Evolutionary conservation across 35 echinoderm and acorn worm genomes (phyloP).

Genomic region (Lytechinus pictus): DNA sequence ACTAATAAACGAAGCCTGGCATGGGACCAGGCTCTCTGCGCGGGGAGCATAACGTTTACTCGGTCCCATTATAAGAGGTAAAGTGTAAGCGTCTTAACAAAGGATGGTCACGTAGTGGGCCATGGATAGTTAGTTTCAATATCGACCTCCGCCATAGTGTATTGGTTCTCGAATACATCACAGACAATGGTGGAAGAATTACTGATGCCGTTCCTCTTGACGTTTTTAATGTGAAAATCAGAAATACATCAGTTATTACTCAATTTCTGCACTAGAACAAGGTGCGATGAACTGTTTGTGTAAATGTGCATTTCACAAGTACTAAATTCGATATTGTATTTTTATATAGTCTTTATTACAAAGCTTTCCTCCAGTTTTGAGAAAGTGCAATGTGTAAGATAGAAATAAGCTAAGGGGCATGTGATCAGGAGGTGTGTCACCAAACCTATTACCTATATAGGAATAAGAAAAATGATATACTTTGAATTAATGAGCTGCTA

Average conservation of each 20-base stretch:
- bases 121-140: background rate
- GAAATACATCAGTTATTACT: constrained; percentile 5
- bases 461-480: too few species aligned
- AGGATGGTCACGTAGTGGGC: background rate
- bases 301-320: background rate
- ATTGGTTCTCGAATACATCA: background rate
- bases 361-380: background rate
- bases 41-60: background rate
- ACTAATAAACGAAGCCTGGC: background rate
- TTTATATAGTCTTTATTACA: background rate
- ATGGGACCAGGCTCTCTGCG: background rate
- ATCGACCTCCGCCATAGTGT: background rate
- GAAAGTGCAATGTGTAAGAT: background rate
- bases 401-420: background rate
- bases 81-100: constrained; percentile 11
- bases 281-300: background rate
- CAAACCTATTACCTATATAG: background rate
- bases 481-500: too few species aligned
- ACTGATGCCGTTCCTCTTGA: background rate
- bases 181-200: background rate
- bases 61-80: background rate
- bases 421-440: background rate
- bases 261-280: background rate
- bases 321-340: background rate
- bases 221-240: background rate